Base-by-base conservation (phyloP, 2,888 invertebrate genomes). In the Eurytoma adleriae region DNA sequence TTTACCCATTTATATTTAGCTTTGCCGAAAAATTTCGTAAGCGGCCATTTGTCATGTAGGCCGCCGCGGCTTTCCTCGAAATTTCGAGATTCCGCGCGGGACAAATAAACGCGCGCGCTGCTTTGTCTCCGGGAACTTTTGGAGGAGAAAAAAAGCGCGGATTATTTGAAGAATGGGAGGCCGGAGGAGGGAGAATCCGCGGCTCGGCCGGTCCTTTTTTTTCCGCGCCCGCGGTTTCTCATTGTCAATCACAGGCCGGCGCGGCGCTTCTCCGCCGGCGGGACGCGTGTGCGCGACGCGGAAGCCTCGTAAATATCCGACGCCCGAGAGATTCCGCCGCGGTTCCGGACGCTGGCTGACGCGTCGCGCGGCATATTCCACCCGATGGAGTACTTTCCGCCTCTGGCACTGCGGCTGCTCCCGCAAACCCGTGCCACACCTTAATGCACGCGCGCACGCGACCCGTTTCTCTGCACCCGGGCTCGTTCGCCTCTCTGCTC, bases 11-110 rank as follows among this genome's bases (percentile, higher is more conserved):
- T 80, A 73, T 71, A 79, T 69, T 72, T 71, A 50, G 67, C 54
- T 24, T 59, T 52, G 64, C 64, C 64, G 54, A 79, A 82, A 81
- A 82, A 76, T 79, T 71, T 75, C 74, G 74, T 75, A 78, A 81
- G 64, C 81, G 75, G 68, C 75, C 64, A 71, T 81, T 82, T 77
- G 79, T 79, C 79, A 79, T 69, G 74, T 54, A 54, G 64, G 48
- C 40, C 18, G 56, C 69, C 66, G 68, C 13, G 18, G 7, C 27
- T 77, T 77, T 70, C 18, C 72, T 24, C 61, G 27, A 74, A 74
- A 79, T 59, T 71, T 71, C 71, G 80, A 75, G 67, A 75, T 80
- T 61, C 61, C 61, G 54, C 66, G 7, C 24, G n/a, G 30, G 16
- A 18, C 50, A 27, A 18, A 57, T 16, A 57, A 4, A n/a, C 52